Base-by-base conservation (phyloP, 2,888 invertebrate species). In the Ophraella communa region DNA sequence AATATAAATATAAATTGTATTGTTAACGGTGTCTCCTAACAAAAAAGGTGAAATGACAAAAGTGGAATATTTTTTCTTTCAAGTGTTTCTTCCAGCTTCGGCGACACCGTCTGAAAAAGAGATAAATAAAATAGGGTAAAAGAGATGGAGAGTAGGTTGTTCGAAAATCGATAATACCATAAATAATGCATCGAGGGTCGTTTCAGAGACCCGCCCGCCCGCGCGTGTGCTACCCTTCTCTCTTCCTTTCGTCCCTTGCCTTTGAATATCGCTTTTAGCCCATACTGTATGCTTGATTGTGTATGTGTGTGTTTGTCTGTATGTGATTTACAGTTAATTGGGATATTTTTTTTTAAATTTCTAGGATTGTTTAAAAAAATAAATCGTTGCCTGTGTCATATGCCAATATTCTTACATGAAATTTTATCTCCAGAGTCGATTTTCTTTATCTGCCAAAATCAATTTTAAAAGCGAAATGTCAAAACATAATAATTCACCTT, bases 131-230 rank as follows among this genome's bases (percentile, higher is more conserved):
- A 64, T 39, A 45, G 55, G 33, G 21, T 18, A 51, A 54, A 47
- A 21, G 45, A 53, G 63, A 57, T 35, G 62, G 27, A 42, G 65
- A 64, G 66, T 59, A 45, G 62, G 68, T 65, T 69, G 68, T 74
- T 74, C 74, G 71, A 75, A 76, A 77, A 77, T 77, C 77, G 75
- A 77, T 77, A 76, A 66, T 70, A 68, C 73, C 72, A 76, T 77
- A 77, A 77, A 77, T 77, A 77, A 77, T 77, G 75, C 74, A 76
- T 73, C 68, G 70, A 69, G 71, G 71, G 67, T 67, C 67, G 67
- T 55, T 64, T 56, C 49, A 27, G 58, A 65, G 53, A 47, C 45
- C 65, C 57, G 52, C 64, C 60, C 49, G 60, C 64, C 60, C 64
- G 65, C 57, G 55, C 62, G 58, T 53, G 54, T 62, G 47, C 23